A percentile compares a stretch with the other conserved stretches of the same genome.
These are phyloP conservation scores for Platysteira castanea DNA, from an alignment of 2,113 vertebrate species.

Conservation along the genomic window DNA sequence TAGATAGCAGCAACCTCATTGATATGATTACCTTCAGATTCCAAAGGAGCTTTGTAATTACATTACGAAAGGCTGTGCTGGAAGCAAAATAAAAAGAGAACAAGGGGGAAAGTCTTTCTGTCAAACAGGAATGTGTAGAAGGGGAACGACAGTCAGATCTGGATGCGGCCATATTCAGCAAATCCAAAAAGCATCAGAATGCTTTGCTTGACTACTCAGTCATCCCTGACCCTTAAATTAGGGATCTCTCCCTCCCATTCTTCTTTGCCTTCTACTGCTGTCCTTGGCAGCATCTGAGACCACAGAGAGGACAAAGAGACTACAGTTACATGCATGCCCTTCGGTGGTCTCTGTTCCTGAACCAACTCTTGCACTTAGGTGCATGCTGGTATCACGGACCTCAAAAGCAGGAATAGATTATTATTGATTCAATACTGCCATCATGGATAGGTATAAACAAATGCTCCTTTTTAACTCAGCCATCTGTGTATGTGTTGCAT, in stretches of 20 bases:
- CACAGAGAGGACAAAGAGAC: not conserved
- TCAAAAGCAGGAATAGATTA: not conserved
- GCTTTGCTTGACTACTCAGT: not conserved
- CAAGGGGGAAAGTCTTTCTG: not conserved
- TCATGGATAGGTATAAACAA: not conserved
- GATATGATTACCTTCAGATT: not conserved
- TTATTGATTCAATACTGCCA: not conserved
- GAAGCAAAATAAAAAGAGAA: not conserved
- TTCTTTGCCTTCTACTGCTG: not conserved
- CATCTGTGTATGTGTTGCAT: not conserved
- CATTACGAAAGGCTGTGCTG: not conserved
- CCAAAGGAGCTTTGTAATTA: not conserved
- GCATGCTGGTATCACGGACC: not conserved
- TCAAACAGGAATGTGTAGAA: not conserved
- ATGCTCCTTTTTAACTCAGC: not conserved
- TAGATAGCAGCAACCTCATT: not conserved
- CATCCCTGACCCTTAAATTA: not conserved
- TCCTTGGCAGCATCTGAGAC: not conserved
- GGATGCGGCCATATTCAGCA: not conserved
- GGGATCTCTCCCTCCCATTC: not conserved
- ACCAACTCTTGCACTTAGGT: not conserved
- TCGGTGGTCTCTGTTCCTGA: not conserved
- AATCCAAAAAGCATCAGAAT: not conserved
- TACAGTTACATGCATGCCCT: not conserved
- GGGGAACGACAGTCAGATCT: not conserved